phyloP scores from a whole-genome alignment of 2,113 vertebrate genomes.

The Heptranchias perlo region DNA sequence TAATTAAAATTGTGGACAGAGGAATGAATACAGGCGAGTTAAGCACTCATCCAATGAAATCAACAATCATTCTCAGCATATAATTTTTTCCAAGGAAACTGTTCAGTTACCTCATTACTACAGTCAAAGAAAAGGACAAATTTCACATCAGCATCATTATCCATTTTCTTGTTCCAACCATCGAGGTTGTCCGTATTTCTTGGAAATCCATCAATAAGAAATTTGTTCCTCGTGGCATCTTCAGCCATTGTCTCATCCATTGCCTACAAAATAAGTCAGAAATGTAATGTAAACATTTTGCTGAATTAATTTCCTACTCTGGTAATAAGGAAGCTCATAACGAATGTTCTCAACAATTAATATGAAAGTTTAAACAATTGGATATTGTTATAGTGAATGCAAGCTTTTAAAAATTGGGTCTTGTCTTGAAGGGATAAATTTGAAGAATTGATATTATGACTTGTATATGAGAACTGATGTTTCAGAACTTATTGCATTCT shows the following conservation, averaged over 20 bases:
- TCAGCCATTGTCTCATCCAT: slow-evolving; percentile 72
- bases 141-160: slow-evolving; percentile 81
- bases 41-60: background rate
- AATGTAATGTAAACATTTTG: background rate
- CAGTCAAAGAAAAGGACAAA: slow-evolving; percentile 98
- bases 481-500: too few relatives aligned
- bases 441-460: too few relatives aligned
- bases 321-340: background rate
- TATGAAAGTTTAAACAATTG: too few relatives aligned
- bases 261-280: slow-evolving; percentile 60
- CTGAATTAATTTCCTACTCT: background rate
- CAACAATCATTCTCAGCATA: background rate
- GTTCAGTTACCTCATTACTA: slow-evolving; percentile 72
- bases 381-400: too few relatives aligned
- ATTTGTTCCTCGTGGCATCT: slow-evolving; percentile 76
- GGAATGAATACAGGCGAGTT: background rate
- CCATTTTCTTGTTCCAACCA: slow-evolving; percentile 86
- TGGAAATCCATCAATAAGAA: slow-evolving; percentile 96
- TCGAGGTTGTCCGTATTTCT: slow-evolving; percentile 94
- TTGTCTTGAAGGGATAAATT: too few relatives aligned
- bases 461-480: too few relatives aligned
- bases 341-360: too few relatives aligned
- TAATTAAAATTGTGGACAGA: background rate
- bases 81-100: slow-evolving; percentile 43
- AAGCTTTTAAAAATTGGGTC: too few relatives aligned